Evolutionary conservation across 2,113 vertebrate genomes (phyloP).

Genomic region (Marmota monax): DNA sequence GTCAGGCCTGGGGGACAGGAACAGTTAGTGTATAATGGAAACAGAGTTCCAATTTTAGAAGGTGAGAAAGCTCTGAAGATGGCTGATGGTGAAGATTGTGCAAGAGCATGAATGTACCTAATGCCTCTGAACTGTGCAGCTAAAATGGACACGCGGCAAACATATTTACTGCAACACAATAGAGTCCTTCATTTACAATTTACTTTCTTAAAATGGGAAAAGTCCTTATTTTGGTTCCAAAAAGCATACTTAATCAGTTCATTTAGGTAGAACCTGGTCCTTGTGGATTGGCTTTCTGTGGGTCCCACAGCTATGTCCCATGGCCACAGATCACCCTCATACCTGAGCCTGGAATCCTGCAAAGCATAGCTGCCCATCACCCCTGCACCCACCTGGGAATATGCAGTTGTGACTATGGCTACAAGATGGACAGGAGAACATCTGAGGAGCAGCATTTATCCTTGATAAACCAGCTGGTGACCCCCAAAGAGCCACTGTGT

Average conservation of each 20-base stretch:
- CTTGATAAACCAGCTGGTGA: neutral
- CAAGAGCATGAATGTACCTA: neutral
- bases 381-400: neutral
- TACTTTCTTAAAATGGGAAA: neutral
- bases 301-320: neutral
- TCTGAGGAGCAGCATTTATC: neutral
- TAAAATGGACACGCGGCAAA: neutral
- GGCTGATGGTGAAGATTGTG: too few species aligned
- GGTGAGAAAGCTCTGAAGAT: too few species aligned
- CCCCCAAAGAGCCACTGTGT: neutral
- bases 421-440: rapidly evolving
- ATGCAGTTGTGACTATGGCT: neutral
- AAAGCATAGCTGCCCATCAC: too few species aligned
- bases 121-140: neutral
- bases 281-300: neutral
- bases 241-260: neutral
- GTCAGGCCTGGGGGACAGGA: neutral
- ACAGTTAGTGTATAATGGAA: rapidly evolving
- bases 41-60: too few species aligned
- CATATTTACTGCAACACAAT: neutral
- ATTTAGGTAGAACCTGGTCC: neutral
- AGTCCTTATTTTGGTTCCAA: neutral
- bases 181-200: neutral
- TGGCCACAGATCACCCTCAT: too few species aligned
- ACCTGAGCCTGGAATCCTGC: neutral